Evolutionary conservation across 2,888 invertebrate genomes (phyloP), one percentile per base, ranked within the genome.

Genomic region (Noctua fimbriata): DNA sequence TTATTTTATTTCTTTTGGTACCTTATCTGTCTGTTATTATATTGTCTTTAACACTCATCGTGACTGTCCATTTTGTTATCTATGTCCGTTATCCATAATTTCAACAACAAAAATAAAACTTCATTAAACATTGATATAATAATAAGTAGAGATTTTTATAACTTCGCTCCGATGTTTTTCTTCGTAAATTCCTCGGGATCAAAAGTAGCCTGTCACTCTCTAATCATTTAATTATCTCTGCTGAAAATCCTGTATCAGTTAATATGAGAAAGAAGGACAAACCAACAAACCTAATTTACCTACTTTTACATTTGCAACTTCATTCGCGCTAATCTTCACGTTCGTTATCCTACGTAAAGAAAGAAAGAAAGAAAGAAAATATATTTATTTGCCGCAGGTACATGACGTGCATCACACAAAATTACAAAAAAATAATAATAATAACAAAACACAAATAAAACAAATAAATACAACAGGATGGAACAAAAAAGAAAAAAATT

Each of bases 11-110:
- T 18, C 9, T 6, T 24, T n/a, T n/a, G 18, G n/a, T 16, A 12
- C 60, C 24, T 24, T 65, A 66, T 66, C 71, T 2, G 14, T 44
- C n/a, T 1, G 24, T 41, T 5, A 21, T 28, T 36, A 5, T 60
- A 21, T 3, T 49, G 24, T 52, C 6, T 44, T 52, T 24, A 24
- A 49, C 14, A 36, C 12, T 79, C 71, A 79, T 71, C 47, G 14
- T 79, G 79, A 79, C 16, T 55, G 24, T 36, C 9, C 6, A 2
- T 24, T 76, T 49, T 6, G 49, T 41, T 63, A 76, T 76, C 60
- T 21, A 41, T 36, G 10, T n/a, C n/a, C 21, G 9, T 21, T 21
- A 65, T 10, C 65, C 7, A 1, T 10, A 47, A 1, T 4, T 32
- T 18, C 44, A n/a, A n/a, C n/a, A n/a, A 47, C 0, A 47, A 32